Percentiles rank a stretch among this genome's conserved stretches.
phyloP scores from a whole-genome alignment of 37 sponge, comb jelly and placozoan genomes.

The Aphrocallistes beatrix region DNA sequence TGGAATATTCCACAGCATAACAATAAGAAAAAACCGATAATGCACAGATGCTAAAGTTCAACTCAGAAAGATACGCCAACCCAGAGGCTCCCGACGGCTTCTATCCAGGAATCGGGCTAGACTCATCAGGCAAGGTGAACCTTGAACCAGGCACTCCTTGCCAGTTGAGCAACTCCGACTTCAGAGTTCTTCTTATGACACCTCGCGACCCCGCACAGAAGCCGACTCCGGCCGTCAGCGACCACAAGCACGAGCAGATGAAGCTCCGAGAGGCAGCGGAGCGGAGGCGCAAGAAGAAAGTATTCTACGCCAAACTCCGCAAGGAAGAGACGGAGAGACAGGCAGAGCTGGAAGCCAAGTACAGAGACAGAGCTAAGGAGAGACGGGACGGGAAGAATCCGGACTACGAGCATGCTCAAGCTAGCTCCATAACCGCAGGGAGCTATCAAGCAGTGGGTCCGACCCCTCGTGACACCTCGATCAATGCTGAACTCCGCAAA shows the following conservation, averaged over 20 bases:
- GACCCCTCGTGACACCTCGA: slow-evolving; percentile 4
- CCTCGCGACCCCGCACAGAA: slow-evolving; percentile 42
- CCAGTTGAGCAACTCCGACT: slow-evolving; percentile 87
- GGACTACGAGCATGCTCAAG: slow-evolving; percentile 43
- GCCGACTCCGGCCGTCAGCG: neutral
- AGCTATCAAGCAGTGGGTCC: slow-evolving; percentile 67
- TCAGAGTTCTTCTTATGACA: slow-evolving; percentile 79
- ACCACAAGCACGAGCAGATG: neutral
- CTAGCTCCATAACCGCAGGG: slow-evolving; percentile 23
- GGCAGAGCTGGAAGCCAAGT: slow-evolving; percentile 65
- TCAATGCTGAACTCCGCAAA: slow-evolving; percentile 48
- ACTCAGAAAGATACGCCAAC: neutral
- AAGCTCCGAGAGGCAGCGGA: neutral
- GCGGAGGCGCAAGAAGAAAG: slow-evolving; percentile 21
- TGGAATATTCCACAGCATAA: no score
- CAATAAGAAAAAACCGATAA: no score
- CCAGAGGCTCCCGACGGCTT: slow-evolving; percentile 1
- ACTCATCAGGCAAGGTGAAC: neutral
- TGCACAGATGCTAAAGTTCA: neutral
- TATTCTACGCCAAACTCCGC: slow-evolving; percentile 30
- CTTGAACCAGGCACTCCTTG: neutral
- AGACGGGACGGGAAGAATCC: slow-evolving; percentile 62
- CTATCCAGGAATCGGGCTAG: neutral
- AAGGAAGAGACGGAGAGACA: slow-evolving; percentile 56
- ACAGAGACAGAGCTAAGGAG: slow-evolving; percentile 86